Percentiles rank a stretch among this genome's conserved stretches.
Conservation (phyloP, 2,113 vertebrate species). For the Corvus hawaiiensis region DNA sequence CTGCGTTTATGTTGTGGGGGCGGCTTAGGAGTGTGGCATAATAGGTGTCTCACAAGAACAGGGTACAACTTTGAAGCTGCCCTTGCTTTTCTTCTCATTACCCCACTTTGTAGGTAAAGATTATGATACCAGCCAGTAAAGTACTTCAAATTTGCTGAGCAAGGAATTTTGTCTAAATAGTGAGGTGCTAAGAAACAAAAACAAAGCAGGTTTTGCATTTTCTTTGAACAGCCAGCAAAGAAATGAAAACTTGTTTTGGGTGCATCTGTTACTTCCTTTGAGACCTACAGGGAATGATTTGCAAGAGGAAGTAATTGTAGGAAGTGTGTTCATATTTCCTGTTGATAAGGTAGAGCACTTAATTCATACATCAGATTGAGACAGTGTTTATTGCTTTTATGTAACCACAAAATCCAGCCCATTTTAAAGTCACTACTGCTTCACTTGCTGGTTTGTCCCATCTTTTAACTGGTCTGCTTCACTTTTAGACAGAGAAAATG, state of each 20-base stretch:
- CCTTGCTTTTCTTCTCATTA: not conserved
- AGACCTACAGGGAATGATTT: conserved; percentile 19
- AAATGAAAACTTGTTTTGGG: not conserved
- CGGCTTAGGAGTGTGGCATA: not conserved
- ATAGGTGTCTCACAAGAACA: not conserved
- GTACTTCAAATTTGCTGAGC: not conserved
- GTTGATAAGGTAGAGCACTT: conserved; percentile 7
- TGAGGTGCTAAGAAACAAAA: not conserved
- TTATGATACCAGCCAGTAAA: not conserved
- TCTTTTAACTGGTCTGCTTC: not conserved
- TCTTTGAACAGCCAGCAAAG: not conserved
- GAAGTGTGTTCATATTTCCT: conserved; percentile 59
- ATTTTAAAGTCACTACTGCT: not conserved
- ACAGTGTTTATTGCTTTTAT: not conserved
- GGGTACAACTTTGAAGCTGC: not conserved
- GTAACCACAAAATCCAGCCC: not conserved
- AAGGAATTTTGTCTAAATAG: not conserved
- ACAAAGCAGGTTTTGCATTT: not conserved
- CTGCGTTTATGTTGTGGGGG: not conserved
- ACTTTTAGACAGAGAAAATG: not conserved
- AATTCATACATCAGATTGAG: conserved; percentile 23
- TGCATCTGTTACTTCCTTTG: conserved; percentile 43
- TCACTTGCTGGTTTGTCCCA: not conserved
- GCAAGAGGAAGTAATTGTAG: conserved; percentile 33
- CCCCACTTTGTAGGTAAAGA: not conserved